These are phyloP conservation scores for Autographa gamma DNA, from an alignment of 2,888 invertebrate species.

Conservation along the genomic window DNA sequence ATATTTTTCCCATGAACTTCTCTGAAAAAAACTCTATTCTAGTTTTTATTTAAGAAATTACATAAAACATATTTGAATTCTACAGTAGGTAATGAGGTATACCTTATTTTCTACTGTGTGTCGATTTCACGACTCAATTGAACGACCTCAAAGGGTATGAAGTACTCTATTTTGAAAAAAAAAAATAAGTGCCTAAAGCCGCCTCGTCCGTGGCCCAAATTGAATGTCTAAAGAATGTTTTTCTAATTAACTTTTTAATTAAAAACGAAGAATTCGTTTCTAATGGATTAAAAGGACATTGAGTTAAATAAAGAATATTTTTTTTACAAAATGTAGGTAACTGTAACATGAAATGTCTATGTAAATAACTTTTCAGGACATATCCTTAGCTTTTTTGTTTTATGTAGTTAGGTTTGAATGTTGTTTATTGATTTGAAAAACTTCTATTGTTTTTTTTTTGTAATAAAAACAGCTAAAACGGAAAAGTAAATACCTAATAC, in stretches of 20 bases:
- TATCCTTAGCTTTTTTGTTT: too few relatives aligned
- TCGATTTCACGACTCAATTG: slow-evolving; percentile 18
- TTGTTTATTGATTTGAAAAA: too few relatives aligned
- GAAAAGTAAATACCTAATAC: too few relatives aligned
- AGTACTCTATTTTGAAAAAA: slow-evolving; percentile 6
- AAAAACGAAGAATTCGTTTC: slow-evolving; percentile 22
- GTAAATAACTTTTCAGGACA: neutral
- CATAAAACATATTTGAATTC: too few relatives aligned
- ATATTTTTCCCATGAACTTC: too few relatives aligned
- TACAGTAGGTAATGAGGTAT: too few relatives aligned
- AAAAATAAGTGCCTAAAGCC: slow-evolving; percentile 12
- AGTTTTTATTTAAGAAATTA: too few relatives aligned
- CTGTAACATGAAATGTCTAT: neutral
- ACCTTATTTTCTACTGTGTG: neutral
- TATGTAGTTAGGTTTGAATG: too few relatives aligned
- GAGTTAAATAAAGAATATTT: slow-evolving; percentile 3
- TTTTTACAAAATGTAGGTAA: neutral
- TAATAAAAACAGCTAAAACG: too few relatives aligned
- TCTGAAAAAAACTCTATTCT: too few relatives aligned
- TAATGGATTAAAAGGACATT: slow-evolving; percentile 24
- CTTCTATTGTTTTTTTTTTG: too few relatives aligned
- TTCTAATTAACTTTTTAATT: slow-evolving; percentile 44
- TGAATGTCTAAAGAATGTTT: slow-evolving; percentile 30
- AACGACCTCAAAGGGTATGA: slow-evolving; percentile 29
- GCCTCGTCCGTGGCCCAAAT: slow-evolving; percentile 20